These are phyloP conservation scores for Peromyscus leucopus DNA, from an alignment of 2,113 vertebrate genomes.

Conservation along the genomic window DNA sequence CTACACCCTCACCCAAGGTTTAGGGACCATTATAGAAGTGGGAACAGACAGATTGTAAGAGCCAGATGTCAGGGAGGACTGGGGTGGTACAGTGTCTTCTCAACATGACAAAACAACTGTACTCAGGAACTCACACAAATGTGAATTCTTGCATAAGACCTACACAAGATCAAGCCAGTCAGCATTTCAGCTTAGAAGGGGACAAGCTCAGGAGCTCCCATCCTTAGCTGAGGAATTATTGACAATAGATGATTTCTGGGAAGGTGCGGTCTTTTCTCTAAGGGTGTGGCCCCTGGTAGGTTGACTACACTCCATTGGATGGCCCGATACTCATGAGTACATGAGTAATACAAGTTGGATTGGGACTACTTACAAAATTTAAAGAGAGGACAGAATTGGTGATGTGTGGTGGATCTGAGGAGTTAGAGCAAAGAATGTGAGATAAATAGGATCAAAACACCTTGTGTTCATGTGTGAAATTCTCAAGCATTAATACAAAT, in stretches of 20 bases:
- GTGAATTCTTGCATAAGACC: neutral
- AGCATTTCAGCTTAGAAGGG: neutral
- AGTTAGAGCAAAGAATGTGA: neutral
- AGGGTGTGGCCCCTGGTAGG: neutral
- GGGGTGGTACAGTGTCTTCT: neutral
- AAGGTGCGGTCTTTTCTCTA: neutral
- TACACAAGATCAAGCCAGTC: neutral
- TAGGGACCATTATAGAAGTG: neutral
- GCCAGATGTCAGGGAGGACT: no score
- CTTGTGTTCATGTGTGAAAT: neutral
- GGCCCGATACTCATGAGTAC: neutral
- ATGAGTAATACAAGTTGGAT: neutral
- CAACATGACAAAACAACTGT: neutral
- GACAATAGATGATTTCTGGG: neutral
- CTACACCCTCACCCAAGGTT: neutral
- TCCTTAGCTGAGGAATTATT: neutral
- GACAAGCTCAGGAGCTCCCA: neutral
- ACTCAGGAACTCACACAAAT: neutral
- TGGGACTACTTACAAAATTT: neutral
- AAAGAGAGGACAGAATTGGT: neutral
- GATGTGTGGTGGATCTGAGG: neutral
- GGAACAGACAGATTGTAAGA: neutral
- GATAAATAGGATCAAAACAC: neutral
- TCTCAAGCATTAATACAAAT: neutral
- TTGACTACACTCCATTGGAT: neutral